Conservation (phyloP, 92 coral and sea anemone species). For the Chrysogorgia sp. region DNA sequence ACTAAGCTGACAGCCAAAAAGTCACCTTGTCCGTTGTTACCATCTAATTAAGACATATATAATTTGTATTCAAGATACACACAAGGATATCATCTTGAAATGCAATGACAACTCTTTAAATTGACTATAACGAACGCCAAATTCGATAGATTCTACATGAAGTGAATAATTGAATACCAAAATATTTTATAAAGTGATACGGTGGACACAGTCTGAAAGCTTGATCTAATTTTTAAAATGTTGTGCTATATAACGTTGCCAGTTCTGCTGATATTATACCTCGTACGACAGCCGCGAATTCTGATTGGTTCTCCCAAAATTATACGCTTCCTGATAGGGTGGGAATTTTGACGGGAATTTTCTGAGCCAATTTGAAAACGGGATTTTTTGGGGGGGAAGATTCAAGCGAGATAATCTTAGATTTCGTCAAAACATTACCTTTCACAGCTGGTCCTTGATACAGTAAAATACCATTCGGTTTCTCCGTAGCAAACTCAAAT, state of each 20-base stretch:
- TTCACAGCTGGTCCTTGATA: conserved; percentile 85
- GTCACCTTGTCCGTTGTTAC: conserved; percentile 83
- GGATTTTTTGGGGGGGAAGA: background rate
- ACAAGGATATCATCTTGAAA: too few relatives aligned
- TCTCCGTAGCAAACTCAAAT: conserved; percentile 77
- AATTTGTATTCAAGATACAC: background rate
- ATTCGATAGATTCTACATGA: too few relatives aligned
- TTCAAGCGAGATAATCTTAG: background rate
- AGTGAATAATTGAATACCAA: too few relatives aligned
- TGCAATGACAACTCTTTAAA: too few relatives aligned
- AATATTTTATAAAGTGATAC: background rate
- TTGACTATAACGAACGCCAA: too few relatives aligned
- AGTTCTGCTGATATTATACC: too few relatives aligned
- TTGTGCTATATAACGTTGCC: too few relatives aligned
- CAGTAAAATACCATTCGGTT: conserved; percentile 76
- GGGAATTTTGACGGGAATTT: background rate
- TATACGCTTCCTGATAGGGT: too few relatives aligned
- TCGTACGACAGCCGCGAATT: too few relatives aligned
- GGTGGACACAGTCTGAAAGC: background rate
- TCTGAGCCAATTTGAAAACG: background rate
- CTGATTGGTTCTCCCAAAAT: too few relatives aligned
- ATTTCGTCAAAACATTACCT: conserved; percentile 25
- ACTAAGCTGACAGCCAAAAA: conserved; percentile 75
- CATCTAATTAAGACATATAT: conserved; percentile 51
- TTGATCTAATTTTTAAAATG: too few relatives aligned